Percentiles rank a stretch among this genome's conserved stretches.
These are phyloP conservation scores for Leguminivora glycinivorella DNA, from an alignment of 1,140 invertebrate genomes.

Conservation along the genomic window DNA sequence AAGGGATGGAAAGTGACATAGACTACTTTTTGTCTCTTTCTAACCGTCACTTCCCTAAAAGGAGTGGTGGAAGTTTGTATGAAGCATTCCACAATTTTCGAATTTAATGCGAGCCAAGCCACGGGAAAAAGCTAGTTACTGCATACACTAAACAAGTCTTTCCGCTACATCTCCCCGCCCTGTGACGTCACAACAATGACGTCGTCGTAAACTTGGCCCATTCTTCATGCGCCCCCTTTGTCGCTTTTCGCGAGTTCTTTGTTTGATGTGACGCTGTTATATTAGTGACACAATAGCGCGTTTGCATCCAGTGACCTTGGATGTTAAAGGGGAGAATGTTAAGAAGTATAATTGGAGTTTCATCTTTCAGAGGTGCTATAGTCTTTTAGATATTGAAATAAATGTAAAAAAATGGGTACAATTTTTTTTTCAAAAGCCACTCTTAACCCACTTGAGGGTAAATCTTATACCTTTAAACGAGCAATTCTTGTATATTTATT, in stretches of 20 bases:
- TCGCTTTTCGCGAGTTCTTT: constrained; percentile 18
- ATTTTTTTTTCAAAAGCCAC: too few relatives aligned
- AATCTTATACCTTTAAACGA: too few relatives aligned
- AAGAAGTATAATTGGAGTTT: not conserved
- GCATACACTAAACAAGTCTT: not conserved
- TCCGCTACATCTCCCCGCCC: not conserved
- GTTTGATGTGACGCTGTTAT: constrained; percentile 17
- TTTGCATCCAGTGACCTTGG: not conserved
- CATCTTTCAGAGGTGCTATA: not conserved
- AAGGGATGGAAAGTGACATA: too few relatives aligned
- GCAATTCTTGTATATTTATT: too few relatives aligned
- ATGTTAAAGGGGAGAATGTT: not conserved
- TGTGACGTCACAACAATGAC: constrained; percentile 20
- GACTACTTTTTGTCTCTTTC: too few relatives aligned
- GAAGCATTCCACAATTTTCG: too few relatives aligned
- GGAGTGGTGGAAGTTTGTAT: too few relatives aligned
- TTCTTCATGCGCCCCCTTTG: constrained; percentile 25
- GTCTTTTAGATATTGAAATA: too few relatives aligned
- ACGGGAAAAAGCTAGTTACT: too few relatives aligned
- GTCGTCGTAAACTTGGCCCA: constrained; percentile 4
- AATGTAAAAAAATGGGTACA: not conserved
- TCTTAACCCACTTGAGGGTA: too few relatives aligned
- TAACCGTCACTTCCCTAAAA: too few relatives aligned
- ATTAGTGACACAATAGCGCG: not conserved
- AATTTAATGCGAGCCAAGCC: too few relatives aligned